Percentiles rank a stretch among this genome's conserved stretches.
Conservation (phyloP, 2,113 vertebrate species). For the Passerina amoena region DNA sequence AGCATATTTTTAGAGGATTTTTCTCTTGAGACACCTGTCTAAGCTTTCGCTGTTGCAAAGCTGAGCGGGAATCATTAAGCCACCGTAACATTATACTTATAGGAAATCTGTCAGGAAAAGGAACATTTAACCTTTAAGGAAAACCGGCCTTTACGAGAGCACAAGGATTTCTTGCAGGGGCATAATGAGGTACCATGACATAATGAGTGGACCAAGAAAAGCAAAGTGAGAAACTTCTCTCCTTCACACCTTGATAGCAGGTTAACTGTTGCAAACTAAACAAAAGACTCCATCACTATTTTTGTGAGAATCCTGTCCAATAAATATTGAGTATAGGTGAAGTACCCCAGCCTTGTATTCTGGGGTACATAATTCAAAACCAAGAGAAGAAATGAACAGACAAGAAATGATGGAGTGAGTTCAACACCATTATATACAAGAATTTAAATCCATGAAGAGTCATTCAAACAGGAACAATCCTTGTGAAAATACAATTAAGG, state of each 20-base stretch:
- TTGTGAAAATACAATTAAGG: not conserved
- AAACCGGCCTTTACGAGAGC: not conserved
- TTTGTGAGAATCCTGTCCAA: not conserved
- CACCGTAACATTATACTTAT: not conserved
- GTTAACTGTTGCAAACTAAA: not conserved
- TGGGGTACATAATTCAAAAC: not conserved
- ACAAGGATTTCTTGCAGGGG: not conserved
- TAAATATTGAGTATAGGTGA: not conserved
- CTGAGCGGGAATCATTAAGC: conserved; percentile 4
- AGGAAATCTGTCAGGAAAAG: conserved; percentile 16
- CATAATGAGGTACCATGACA: not conserved
- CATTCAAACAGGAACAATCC: not conserved
- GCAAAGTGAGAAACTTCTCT: not conserved
- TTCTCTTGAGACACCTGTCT: conserved; percentile 48
- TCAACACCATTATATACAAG: not conserved
- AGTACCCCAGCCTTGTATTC: not conserved
- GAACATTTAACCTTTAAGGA: conserved; percentile 32
- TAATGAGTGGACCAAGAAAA: not conserved
- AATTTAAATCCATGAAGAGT: not conserved
- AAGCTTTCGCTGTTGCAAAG: conserved; percentile 10
- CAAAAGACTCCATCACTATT: not conserved
- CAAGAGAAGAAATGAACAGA: not conserved
- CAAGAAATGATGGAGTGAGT: not conserved
- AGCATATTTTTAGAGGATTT: conserved; percentile 43
- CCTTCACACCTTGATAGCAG: not conserved